Base-by-base conservation (phyloP, 2,797 vertebrate genomes). In the Rhyacichthys aspro region DNA sequence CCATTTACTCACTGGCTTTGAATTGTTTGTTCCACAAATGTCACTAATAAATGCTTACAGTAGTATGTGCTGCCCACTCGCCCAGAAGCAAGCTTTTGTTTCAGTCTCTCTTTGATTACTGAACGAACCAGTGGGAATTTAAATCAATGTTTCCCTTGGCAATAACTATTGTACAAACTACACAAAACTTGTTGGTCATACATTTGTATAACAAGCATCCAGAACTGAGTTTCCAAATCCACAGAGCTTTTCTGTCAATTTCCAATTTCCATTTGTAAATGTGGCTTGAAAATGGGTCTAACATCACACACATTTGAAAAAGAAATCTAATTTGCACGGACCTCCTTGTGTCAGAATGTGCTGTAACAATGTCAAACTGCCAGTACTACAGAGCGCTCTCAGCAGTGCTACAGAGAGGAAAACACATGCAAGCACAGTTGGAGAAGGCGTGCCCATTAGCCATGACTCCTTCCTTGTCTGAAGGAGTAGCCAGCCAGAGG, bases 381-480 rank as follows among this genome's bases (percentile, higher is more conserved):
- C 69, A 76, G 53, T 45, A 39, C 57, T 47, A 42, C 43, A 1
- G 7, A 39, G 36, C 33, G 67, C 67, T 72, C 52, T 3, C 77
- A 70, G 78, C 15, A 7, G 67, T 45, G 48, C 57, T 55, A 19
- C 70, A 55, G 54, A 71, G 62, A 64, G 39, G 47, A 56, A 80
- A 78, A 83, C 77, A 79, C 76, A 86, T 68, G 73, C 62, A 17
- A 34, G 49, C 70, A 67, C 80, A 82, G 83, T 83, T 56, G 78
- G 72, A 66, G 63, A 44, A 78, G 59, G 62, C 66, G 34, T 76
- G 72, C 44, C 72, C 54, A 79, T 84, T 82, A 75, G 77, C 76
- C 63, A 59, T 7, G 11, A 54, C 46, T 78, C 52, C 67, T 76
- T 72, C 56, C 72, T 70, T 7, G 2, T 67, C 47, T 82, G 74